Evolutionary conservation across 2,888 invertebrate species (phyloP).

Genomic region (Boloria selene): DNA sequence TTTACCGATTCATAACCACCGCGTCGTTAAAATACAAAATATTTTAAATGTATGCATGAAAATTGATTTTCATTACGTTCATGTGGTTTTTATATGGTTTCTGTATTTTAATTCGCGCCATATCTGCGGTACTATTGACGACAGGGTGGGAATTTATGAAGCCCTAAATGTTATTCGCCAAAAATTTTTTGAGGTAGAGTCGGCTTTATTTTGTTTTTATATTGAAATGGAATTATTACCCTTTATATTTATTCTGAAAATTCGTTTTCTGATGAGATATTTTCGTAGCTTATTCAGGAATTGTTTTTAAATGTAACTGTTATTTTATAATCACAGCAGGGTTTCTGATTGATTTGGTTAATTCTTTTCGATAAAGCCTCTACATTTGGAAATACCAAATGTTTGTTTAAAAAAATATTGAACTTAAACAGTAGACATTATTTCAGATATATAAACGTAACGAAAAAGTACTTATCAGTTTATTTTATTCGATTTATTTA

Average conservation of each 20-base stretch:
- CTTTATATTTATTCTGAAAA: not conserved
- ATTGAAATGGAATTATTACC: not conserved
- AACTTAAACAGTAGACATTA: no score
- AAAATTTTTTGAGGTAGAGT: slow-evolving; percentile 4
- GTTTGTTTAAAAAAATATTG: no score
- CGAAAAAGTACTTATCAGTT: no score
- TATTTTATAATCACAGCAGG: no score
- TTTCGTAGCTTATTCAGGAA: no score
- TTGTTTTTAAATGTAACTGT: no score
- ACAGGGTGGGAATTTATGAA: slow-evolving; percentile 22
- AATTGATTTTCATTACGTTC: slow-evolving; percentile 26
- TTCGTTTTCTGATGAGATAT: no score
- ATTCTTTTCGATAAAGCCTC: no score
- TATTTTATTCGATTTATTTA: no score
- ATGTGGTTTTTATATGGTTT: slow-evolving; percentile 16
- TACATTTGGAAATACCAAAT: no score
- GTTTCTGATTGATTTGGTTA: no score
- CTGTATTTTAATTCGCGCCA: slow-evolving; percentile 22
- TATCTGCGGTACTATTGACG: slow-evolving; percentile 19
- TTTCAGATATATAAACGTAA: no score
- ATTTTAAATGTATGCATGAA: slow-evolving; percentile 6
- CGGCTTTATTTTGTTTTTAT: slow-evolving; percentile 3
- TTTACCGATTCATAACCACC: not conserved
- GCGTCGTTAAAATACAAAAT: not conserved
- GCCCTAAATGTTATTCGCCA: slow-evolving; percentile 5